Percentiles rank a stretch among this genome's conserved stretches.
Evolutionary conservation across 2,113 vertebrate species (phyloP).

Genomic region (Heteronetta atricapilla): DNA sequence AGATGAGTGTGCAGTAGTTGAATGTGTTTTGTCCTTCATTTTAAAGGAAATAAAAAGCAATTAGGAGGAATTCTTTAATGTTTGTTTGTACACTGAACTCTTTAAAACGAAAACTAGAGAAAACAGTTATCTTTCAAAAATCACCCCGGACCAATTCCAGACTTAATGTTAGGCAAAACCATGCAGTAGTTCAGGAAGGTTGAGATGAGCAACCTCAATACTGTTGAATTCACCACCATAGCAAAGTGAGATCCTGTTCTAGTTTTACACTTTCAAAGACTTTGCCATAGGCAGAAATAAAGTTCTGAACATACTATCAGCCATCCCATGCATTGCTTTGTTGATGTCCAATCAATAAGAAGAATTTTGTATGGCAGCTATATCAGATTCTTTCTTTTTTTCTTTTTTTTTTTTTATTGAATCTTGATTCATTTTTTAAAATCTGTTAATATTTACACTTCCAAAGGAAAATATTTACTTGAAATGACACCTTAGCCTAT

Average conservation of each 20-base stretch:
- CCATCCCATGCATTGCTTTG: background rate
- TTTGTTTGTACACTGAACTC: background rate
- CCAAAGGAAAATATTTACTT: background rate
- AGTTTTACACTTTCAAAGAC: background rate
- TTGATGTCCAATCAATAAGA: background rate
- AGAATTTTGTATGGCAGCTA: background rate
- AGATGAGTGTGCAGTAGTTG: background rate
- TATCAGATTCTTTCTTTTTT: background rate
- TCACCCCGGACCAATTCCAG: background rate
- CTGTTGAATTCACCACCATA: background rate
- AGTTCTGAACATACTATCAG: background rate
- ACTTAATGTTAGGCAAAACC: background rate
- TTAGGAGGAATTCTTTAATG: background rate
- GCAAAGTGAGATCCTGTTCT: background rate
- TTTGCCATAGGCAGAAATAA: background rate
- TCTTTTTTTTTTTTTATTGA: background rate
- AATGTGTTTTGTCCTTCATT: background rate
- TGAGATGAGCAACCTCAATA: background rate
- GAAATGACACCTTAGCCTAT: background rate
- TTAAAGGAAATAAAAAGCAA: background rate
- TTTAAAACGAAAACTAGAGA: background rate
- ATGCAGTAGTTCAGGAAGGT: background rate
- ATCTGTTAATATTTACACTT: background rate
- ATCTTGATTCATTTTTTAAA: background rate
- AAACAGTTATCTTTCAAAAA: background rate